Base-by-base conservation (phyloP, 37 sponge, comb jelly and placozoan genomes). In the Spongilla lacustris region DNA sequence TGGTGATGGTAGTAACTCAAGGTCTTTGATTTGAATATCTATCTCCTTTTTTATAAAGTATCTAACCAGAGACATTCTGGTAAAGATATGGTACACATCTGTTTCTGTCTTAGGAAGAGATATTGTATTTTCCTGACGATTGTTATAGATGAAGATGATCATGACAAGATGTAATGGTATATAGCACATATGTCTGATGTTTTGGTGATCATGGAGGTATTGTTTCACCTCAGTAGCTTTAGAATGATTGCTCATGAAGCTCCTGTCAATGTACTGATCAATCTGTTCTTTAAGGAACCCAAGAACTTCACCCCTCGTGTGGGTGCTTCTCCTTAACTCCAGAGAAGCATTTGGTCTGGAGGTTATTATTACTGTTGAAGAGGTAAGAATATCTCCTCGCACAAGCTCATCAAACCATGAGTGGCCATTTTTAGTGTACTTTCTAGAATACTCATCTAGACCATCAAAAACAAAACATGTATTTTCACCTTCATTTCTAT, bases 81-180 rank as follows among this genome's bases (percentile, higher is more conserved):
- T 35, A 32, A 89, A 89, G n/a, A 29, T 71, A 13, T 23, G 14
- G 35, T 89, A 84, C 67, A 89, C 36, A 1, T 84, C 85, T 35
- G 85, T 80, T 71, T 84, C 81, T 25, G 85, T 84, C 21, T 84
- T 76, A 36, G 90, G 90, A 36, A 89, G 90, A 66, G 12, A 21
- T 19, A 4, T 6, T 11, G 14, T 13, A 2, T n/a, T 12, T 22
- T 72, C 48, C 4, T 37, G 67, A 75, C 36, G 71, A 0, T 73
- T 34, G 2, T 46, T 22, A 35, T 30, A 74, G 67, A 80, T 67
- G 68, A 49, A 89, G 17, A 89, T 36, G 22, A 89, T 66, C 80
- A 89, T 84, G 25, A 85, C 90, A 66, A 89, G 49, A 50, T 89
- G 84, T 10, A 89, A 75, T 29, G 90, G 90, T 50, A 89, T 34